A percentile compares a stretch with the other conserved stretches of the same genome.
phyloP scores from a whole-genome alignment of 2,113 vertebrate genomes.

The Pseudonaja textilis region DNA sequence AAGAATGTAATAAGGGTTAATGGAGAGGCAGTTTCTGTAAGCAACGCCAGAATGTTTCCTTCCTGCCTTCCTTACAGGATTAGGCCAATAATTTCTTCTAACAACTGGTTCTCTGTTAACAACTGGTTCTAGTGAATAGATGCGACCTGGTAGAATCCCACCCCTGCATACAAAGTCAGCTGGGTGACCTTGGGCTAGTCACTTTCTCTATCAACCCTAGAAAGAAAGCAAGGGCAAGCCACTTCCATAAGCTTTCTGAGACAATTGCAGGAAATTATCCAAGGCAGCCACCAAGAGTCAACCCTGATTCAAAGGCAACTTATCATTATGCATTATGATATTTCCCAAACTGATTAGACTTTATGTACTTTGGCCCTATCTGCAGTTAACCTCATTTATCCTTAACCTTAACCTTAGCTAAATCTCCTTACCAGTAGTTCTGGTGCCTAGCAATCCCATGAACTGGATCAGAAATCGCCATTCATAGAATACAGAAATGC shows the following conservation, averaged over 20 bases:
- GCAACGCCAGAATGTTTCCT: too few relatives aligned
- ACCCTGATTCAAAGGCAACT: background rate
- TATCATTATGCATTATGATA: background rate
- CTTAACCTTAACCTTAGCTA: background rate
- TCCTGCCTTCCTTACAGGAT: too few relatives aligned
- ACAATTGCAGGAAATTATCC: background rate
- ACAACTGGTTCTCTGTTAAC: too few relatives aligned
- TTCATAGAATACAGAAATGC: background rate
- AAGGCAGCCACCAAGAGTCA: background rate
- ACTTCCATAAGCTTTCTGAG: background rate
- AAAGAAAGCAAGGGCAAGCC: background rate
- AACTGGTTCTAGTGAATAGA: too few relatives aligned
- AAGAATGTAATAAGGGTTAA: too few relatives aligned
- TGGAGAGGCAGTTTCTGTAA: too few relatives aligned
- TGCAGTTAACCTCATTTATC: background rate
- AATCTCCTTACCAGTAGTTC: background rate
- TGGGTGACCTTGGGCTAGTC: background rate
- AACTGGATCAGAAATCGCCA: background rate
- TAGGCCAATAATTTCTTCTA: too few relatives aligned
- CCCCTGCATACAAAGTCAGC: background rate
- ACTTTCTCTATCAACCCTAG: background rate
- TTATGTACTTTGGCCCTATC: background rate
- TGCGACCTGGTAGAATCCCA: too few relatives aligned
- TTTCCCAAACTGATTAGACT: slow-evolving; percentile 2
- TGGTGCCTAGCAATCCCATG: background rate